Percentiles rank a stretch among this genome's conserved stretches.
These are phyloP conservation scores for Neoseiulus cucumeris DNA, from an alignment of 1,140 invertebrate genomes.

Conservation along the genomic window DNA sequence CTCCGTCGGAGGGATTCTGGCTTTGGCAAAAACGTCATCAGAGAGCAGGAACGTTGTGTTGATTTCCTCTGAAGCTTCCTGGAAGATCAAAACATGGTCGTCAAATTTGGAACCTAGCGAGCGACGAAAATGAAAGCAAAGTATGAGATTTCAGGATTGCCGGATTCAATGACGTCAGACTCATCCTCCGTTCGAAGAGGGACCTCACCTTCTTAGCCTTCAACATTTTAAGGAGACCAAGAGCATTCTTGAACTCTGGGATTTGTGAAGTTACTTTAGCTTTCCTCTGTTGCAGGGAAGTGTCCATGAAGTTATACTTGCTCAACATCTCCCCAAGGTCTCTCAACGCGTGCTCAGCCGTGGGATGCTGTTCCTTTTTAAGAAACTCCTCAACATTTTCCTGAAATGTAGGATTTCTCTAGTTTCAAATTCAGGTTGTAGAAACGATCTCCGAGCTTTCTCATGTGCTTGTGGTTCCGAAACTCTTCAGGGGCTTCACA, in stretches of 20 bases:
- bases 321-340: conserved; percentile 71
- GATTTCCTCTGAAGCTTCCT: conserved; percentile 35
- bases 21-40: conserved; percentile 82
- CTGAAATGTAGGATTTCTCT: conserved; percentile 33
- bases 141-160: no score
- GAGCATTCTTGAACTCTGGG: conserved; percentile 69
- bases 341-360: conserved; percentile 59
- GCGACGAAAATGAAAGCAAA: no score
- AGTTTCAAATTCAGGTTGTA: not conserved
- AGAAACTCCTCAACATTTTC: conserved; percentile 90
- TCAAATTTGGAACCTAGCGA: no score
- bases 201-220: conserved; percentile 47
- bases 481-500: not conserved
- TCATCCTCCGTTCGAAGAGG: no score
- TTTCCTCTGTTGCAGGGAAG: conserved; percentile 59
- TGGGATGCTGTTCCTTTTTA: conserved; percentile 54
- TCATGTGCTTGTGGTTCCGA: not conserved
- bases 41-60: conserved; percentile 82
- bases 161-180: no score
- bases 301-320: conserved; percentile 95
- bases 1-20: conserved; percentile 63
- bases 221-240: conserved; percentile 78
- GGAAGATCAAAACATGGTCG: conserved; percentile 15
- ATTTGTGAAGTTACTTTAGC: conserved; percentile 63
- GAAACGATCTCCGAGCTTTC: not conserved